Evolutionary conservation across 2,113 vertebrate species (phyloP).

Genomic region (Psittacula cyanocephala): DNA sequence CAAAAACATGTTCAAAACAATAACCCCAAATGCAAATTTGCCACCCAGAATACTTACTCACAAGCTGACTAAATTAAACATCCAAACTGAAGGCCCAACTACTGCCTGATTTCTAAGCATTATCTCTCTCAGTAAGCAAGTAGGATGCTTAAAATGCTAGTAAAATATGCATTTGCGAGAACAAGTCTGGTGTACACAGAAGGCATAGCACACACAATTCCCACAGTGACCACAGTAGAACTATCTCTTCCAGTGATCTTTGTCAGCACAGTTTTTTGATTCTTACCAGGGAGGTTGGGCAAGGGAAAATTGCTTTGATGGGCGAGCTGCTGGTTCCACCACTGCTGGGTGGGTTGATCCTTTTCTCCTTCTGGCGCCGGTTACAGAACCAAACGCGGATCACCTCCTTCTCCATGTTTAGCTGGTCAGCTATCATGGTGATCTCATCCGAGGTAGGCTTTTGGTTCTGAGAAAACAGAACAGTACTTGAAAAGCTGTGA

Average conservation of each 20-base stretch:
- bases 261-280: background rate
- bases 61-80: background rate
- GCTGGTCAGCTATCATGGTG: slow-evolving; percentile 98
- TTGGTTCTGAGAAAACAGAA: slow-evolving; percentile 87
- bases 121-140: background rate
- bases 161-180: background rate
- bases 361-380: slow-evolving; percentile 98
- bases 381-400: slow-evolving; percentile 99
- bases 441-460: slow-evolving; percentile 99
- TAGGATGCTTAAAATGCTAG: background rate
- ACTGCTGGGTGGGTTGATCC: slow-evolving; percentile 97
- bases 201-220: background rate
- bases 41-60: background rate
- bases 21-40: background rate
- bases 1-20: background rate
- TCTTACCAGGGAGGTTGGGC: slow-evolving; percentile 90
- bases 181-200: background rate
- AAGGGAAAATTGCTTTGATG: slow-evolving; percentile 96
- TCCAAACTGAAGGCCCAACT: background rate
- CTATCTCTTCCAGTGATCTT: background rate
- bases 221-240: background rate
- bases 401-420: slow-evolving; percentile 99
- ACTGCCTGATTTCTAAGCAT: background rate
- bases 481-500: background rate
- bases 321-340: slow-evolving; percentile 86